phyloP scores from a whole-genome alignment of 2,888 invertebrate genomes.

The Xanthia icteritia region DNA sequence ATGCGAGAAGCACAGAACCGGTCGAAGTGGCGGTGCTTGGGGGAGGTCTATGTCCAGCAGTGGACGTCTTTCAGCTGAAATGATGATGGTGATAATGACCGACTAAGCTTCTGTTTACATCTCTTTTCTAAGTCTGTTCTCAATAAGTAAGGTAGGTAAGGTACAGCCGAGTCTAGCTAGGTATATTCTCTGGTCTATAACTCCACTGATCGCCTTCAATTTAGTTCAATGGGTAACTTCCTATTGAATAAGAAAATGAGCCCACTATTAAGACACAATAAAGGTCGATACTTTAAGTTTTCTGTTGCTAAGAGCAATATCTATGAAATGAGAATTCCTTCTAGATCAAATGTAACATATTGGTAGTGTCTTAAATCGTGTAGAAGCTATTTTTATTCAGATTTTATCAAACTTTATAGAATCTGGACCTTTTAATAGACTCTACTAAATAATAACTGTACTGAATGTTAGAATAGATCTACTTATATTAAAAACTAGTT shows the following conservation, averaged over 20 bases:
- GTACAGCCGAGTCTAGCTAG: background rate
- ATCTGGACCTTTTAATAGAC: no score
- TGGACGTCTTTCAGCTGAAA: no score
- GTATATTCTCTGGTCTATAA: conserved; percentile 15
- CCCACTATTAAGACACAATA: conserved; percentile 10
- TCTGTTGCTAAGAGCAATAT: conserved; percentile 22
- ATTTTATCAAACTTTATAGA: background rate
- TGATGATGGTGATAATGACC: no score
- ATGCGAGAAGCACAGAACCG: no score
- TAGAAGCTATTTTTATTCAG: background rate
- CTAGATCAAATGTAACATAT: no score
- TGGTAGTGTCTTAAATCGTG: background rate
- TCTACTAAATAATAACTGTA: no score
- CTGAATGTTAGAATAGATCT: no score
- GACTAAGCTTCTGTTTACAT: no score
- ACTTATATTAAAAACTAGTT: no score
- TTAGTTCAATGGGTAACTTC: conserved; percentile 80
- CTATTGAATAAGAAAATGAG: conserved; percentile 63
- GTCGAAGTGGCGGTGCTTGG: no score
- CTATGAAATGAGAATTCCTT: no score
- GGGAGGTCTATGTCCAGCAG: no score
- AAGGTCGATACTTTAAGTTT: background rate
- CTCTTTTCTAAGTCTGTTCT: background rate
- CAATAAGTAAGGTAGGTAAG: background rate
- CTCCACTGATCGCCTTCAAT: conserved; percentile 77